Percentiles rank a stretch among this genome's conserved stretches.
Conservation (phyloP, 1,140 invertebrate species). For the Nylanderia fulva region DNA sequence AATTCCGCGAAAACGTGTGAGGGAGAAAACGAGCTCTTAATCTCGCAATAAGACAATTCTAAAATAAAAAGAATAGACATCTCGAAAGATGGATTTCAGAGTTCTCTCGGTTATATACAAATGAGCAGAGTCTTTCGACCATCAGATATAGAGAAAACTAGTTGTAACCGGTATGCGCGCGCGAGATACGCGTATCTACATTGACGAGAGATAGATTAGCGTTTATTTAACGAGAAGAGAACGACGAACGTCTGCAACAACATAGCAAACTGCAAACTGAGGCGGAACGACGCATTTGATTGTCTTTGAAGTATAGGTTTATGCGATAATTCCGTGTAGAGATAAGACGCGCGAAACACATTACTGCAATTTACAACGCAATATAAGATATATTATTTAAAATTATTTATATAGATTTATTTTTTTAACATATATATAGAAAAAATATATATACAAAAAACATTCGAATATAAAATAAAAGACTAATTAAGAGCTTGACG, state of each 20-base stretch:
- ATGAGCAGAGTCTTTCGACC: conserved; percentile 25
- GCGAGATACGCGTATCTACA: neutral
- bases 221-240: conserved; percentile 12
- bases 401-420: neutral
- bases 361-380: neutral
- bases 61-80: neutral
- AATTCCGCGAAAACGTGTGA: neutral
- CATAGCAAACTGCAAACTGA: conserved; percentile 9
- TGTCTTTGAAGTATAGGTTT: too few relatives aligned
- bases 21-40: neutral
- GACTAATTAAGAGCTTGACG: too few relatives aligned
- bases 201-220: conserved; percentile 56
- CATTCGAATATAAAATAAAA: too few relatives aligned
- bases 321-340: neutral
- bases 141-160: conserved; percentile 62
- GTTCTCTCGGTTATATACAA: conserved; percentile 1
- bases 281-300: conserved; percentile 12
- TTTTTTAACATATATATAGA: too few relatives aligned
- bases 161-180: conserved; percentile 51
- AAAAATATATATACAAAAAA: too few relatives aligned
- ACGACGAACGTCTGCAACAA: conserved; percentile 20
- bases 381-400: too few relatives aligned
- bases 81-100: conserved; percentile 19
- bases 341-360: neutral
- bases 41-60: neutral